phyloP scores from a whole-genome alignment of 1,140 invertebrate genomes.

The Drosophila bocki region DNA sequence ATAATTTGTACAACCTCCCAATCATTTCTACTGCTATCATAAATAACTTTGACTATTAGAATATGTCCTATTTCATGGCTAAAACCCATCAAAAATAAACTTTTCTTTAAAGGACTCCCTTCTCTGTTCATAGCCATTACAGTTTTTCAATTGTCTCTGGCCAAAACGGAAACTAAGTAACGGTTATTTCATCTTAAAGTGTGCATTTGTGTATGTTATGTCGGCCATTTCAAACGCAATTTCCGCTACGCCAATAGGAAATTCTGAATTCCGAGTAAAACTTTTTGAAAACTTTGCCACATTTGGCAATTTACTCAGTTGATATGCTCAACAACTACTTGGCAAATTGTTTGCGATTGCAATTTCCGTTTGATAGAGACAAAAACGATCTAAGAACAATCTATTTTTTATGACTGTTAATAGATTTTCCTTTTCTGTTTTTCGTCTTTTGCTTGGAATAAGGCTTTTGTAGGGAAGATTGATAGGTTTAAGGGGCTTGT shows the following conservation, averaged over 20 bases:
- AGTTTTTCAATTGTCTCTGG: constrained; percentile 39
- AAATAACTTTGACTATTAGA: constrained; percentile 29
- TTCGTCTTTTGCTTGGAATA: not conserved
- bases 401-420: constrained; percentile 50
- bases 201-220: constrained; percentile 33
- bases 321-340: constrained; percentile 72
- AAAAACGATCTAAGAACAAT: constrained; percentile 55
- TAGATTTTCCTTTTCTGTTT: constrained; percentile 30
- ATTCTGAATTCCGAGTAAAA: constrained; percentile 33
- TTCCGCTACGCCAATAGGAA: constrained; percentile 54
- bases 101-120: constrained; percentile 57
- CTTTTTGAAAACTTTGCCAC: constrained; percentile 49
- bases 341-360: constrained; percentile 74
- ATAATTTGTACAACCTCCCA: not conserved
- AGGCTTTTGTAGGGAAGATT: not conserved
- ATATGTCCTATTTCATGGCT: constrained; percentile 30
- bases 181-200: constrained; percentile 53
- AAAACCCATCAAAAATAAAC: constrained; percentile 58
- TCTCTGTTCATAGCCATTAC: constrained; percentile 8
- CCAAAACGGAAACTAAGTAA: constrained; percentile 73
- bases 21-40: constrained; percentile 8
- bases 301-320: constrained; percentile 45
- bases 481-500: fast-evolving
- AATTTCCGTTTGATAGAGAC: constrained; percentile 65
- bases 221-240: constrained; percentile 59